Percentiles rank a stretch among this genome's conserved stretches.
phyloP scores from a whole-genome alignment of 2,888 invertebrate genomes.

The Villa cingulata region DNA sequence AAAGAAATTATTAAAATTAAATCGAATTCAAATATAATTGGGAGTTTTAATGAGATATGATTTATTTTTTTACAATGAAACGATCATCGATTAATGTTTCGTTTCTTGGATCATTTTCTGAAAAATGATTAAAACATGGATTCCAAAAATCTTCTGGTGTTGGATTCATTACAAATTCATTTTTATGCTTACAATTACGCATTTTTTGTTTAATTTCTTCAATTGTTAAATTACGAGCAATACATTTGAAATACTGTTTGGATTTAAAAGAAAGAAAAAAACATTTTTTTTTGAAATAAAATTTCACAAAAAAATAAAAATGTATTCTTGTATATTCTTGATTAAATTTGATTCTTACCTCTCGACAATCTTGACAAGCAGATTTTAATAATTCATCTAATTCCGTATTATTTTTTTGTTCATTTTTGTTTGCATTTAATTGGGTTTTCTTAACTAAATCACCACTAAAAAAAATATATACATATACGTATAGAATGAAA shows the following conservation, averaged over 20 bases:
- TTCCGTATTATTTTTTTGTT: background rate
- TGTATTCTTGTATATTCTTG: background rate
- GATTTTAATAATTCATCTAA: background rate
- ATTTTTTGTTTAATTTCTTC: slow-evolving; percentile 24
- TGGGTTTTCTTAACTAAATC: no score
- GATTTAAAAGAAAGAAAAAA: background rate
- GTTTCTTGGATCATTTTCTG: slow-evolving; percentile 27
- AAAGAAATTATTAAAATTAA: no score
- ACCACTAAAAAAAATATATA: no score
- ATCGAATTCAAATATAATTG: no score
- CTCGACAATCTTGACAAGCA: slow-evolving; percentile 8
- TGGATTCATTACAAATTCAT: slow-evolving; percentile 14
- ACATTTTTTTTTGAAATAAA: background rate
- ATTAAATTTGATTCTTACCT: slow-evolving; percentile 5
- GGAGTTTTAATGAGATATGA: no score
- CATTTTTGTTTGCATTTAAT: background rate
- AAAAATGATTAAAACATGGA: slow-evolving; percentile 27
- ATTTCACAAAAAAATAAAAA: no score
- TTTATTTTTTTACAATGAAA: slow-evolving; percentile 18
- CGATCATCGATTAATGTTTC: slow-evolving; percentile 25
- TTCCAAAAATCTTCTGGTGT: slow-evolving; percentile 33
- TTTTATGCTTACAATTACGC: slow-evolving; percentile 22
- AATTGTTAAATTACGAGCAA: slow-evolving; percentile 21
- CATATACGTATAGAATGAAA: no score
- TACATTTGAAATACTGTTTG: slow-evolving; percentile 24